Conservation (phyloP, 2,888 invertebrate genomes). For the Catotricha subobsoleta region DNA sequence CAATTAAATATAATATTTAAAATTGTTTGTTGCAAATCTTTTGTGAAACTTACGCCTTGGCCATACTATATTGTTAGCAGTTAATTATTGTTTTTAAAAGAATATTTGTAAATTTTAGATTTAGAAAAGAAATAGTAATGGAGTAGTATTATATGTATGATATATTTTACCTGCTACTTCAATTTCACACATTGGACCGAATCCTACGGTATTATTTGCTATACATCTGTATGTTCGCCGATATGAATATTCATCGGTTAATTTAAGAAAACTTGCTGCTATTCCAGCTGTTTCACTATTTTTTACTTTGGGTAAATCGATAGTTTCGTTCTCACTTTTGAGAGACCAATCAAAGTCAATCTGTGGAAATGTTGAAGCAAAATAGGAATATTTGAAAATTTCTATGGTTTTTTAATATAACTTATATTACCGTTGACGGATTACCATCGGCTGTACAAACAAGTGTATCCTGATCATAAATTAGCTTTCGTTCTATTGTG, state of each 20-base stretch:
- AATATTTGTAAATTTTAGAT: too few species aligned
- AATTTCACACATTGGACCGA: conserved; percentile 41
- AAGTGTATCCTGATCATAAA: conserved; percentile 55
- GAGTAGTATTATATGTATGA: not conserved
- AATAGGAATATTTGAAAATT: not conserved
- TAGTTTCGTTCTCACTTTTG: conserved; percentile 66
- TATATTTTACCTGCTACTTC: conserved; percentile 42
- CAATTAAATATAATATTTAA: too few species aligned
- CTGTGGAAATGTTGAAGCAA: conserved; percentile 19
- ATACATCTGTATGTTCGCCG: conserved; percentile 66
- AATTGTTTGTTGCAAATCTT: not conserved
- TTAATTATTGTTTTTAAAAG: not conserved
- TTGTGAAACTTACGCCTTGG: conserved; percentile 13
- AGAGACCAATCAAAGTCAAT: conserved; percentile 66
- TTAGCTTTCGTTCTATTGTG: conserved; percentile 52
- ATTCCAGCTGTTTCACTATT: conserved; percentile 29
- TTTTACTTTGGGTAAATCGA: conserved; percentile 36
- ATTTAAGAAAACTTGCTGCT: conserved; percentile 36
- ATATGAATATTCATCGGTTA: conserved; percentile 40
- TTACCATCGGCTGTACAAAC: conserved; percentile 69
- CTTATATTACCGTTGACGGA: conserved; percentile 45
- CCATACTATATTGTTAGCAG: conserved; percentile 10
- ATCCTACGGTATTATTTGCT: conserved; percentile 69
- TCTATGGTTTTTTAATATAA: not conserved
- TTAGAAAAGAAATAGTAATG: not conserved